Percentiles rank a stretch among this genome's conserved stretches.
Evolutionary conservation across 37 sponge, comb jelly and placozoan genomes (phyloP).

Genomic region (Hexactinellida sp.): DNA sequence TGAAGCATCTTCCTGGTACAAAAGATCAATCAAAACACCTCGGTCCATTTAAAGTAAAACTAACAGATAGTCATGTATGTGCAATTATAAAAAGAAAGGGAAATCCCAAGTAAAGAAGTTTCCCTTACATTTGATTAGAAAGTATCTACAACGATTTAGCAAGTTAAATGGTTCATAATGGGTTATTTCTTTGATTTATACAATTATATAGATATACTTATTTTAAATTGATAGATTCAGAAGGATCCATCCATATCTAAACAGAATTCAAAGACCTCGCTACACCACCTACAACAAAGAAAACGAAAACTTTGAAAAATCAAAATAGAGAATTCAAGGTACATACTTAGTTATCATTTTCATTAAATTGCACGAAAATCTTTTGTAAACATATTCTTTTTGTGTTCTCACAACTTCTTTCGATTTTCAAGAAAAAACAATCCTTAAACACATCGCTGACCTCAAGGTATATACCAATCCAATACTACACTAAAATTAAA

Average conservation of each 20-base stretch:
- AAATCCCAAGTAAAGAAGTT: background rate
- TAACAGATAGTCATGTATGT: background rate
- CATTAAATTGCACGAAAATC: no score
- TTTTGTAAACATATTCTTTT: no score
- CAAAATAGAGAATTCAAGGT: no score
- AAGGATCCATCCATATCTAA: no score
- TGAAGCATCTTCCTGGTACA: background rate
- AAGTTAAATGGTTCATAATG: background rate
- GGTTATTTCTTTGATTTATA: background rate
- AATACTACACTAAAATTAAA: no score
- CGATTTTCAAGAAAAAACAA: background rate
- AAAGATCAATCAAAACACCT: background rate
- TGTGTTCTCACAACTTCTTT: background rate
- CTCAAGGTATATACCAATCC: background rate
- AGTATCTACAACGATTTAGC: background rate
- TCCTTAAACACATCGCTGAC: background rate
- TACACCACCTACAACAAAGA: no score
- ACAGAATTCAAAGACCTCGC: no score
- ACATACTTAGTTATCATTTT: no score
- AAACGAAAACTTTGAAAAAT: no score
- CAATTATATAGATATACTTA: no score
- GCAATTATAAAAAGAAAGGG: background rate
- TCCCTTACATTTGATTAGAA: background rate
- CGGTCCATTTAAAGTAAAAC: background rate
- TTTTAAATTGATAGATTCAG: no score